Evolutionary conservation across 2,113 vertebrate genomes (phyloP), one percentile per base, ranked within the genome.

Genomic region (Columba janthina): DNA sequence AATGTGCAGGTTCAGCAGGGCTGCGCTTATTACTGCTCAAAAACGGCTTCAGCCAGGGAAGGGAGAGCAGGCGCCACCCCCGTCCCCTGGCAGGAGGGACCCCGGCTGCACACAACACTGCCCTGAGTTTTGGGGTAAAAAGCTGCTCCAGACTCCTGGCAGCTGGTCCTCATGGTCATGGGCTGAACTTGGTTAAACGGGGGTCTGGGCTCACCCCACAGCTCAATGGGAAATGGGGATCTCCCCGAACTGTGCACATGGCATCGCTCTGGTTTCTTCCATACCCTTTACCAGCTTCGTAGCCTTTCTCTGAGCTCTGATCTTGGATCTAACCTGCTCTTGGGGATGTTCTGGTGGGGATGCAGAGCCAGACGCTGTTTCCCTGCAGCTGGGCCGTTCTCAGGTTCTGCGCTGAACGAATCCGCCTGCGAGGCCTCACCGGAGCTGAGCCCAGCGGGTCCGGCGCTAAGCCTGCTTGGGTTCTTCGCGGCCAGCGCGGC

Each of bases 1-100:
- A 32, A 28, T 0, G 0, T 44, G 32, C 69, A 8, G 12, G 7
- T 15, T 61, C 53, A 3, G 16, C 57, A 5, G 11, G 6, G 7
- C 0, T 61, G 38, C 15, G 64, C 50, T n/a, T 57, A 2, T 2
- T 11, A 2, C 38, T 0, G 0, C 61, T 75, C 2, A 3, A 34
- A 57, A 54, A 76, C 19, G 73, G 61, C 85, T 83, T 75, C 67
- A 75, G 7, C 32, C 26, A 18, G 25, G 26, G 16, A 71, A 21
- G 38, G 21, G 48, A 26, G 36, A 53, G 42, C 64, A 66, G 1
- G 28, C 11, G 2, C 13, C 11, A 24, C 31, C 61, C 56, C 32
- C 32, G 8, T 1, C 13, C 7, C 24, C 32, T 48, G 40, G 14
- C 54, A 53, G 53, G 34, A 89, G 54, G 12, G 11, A 19, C 18